Evolutionary conservation across 2,888 invertebrate genomes (phyloP).

Genomic region (Hartigia nigra): DNA sequence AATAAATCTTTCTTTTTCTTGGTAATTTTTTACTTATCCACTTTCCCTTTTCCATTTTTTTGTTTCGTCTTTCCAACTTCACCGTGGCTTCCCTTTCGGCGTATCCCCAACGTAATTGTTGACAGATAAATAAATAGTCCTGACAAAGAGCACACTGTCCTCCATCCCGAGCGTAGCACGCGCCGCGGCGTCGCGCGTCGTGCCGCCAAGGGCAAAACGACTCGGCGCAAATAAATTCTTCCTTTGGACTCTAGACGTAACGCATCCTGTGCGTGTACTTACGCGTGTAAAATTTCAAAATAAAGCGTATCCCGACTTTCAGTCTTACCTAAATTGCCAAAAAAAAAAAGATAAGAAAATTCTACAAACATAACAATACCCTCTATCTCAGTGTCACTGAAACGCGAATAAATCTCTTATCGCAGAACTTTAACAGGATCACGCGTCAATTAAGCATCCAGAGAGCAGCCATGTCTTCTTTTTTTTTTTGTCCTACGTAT

Average conservation of each 20-base stretch:
- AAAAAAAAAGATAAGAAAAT: neutral
- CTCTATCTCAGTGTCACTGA: neutral
- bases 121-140: constrained; percentile 63
- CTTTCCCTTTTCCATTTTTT: constrained; percentile 22
- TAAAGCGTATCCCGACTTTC: neutral
- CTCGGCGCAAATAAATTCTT: constrained; percentile 30
- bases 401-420: neutral
- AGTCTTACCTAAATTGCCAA: neutral
- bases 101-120: constrained; percentile 56
- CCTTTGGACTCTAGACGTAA: neutral
- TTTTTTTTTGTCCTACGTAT: constrained; percentile 54
- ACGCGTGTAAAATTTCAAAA: neutral
- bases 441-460: constrained; percentile 58
- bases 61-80: constrained; percentile 42
- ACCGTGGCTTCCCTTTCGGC: constrained; percentile 22
- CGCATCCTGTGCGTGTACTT: neutral
- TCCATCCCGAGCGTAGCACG: constrained; percentile 41
- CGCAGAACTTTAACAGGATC: neutral
- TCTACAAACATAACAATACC: neutral
- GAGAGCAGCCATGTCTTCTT: constrained; percentile 49
- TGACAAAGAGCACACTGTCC: constrained; percentile 57
- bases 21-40: constrained; percentile 14
- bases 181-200: constrained; percentile 37
- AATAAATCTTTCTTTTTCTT: constrained; percentile 6
- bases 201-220: constrained; percentile 48